Conservation (phyloP, 2,113 vertebrate species). For the Osmerus mordax region DNA sequence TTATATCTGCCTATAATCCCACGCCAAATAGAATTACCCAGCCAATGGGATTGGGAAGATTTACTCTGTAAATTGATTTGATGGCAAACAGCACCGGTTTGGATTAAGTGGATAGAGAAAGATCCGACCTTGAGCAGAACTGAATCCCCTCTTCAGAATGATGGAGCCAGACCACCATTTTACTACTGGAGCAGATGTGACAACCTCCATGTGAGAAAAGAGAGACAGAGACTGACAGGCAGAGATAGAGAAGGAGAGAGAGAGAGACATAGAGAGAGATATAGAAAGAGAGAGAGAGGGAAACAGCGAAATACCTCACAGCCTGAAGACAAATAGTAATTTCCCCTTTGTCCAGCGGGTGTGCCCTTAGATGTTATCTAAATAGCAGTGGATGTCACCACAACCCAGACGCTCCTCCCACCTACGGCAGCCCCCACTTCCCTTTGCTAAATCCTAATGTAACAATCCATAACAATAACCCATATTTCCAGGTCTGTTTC, state of each 20-base stretch:
- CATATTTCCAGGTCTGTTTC: constrained; percentile 21
- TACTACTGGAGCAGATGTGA: not conserved
- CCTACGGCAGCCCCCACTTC: too few species aligned
- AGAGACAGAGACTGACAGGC: too few species aligned
- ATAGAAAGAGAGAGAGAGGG: too few species aligned
- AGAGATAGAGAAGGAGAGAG: too few species aligned
- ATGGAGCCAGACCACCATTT: constrained; percentile 35
- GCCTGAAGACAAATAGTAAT: not conserved
- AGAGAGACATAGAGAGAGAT: too few species aligned
- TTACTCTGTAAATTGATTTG: constrained; percentile 53
- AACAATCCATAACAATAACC: too few species aligned
- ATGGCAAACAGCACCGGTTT: constrained; percentile 41
- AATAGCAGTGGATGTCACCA: too few species aligned
- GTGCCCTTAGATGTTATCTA: too few species aligned
- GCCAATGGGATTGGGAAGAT: constrained; percentile 52
- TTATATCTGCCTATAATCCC: constrained; percentile 51
- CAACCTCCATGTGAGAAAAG: not conserved
- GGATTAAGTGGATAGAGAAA: constrained; percentile 49
- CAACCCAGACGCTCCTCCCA: too few species aligned
- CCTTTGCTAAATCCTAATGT: too few species aligned
- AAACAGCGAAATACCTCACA: not conserved
- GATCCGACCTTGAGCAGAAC: constrained; percentile 35
- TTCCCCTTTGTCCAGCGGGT: too few species aligned
- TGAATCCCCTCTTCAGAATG: constrained; percentile 43
- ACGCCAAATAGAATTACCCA: constrained; percentile 56